These are phyloP conservation scores for Clamator glandarius DNA, from an alignment of 2,797 vertebrate species.

Conservation along the genomic window DNA sequence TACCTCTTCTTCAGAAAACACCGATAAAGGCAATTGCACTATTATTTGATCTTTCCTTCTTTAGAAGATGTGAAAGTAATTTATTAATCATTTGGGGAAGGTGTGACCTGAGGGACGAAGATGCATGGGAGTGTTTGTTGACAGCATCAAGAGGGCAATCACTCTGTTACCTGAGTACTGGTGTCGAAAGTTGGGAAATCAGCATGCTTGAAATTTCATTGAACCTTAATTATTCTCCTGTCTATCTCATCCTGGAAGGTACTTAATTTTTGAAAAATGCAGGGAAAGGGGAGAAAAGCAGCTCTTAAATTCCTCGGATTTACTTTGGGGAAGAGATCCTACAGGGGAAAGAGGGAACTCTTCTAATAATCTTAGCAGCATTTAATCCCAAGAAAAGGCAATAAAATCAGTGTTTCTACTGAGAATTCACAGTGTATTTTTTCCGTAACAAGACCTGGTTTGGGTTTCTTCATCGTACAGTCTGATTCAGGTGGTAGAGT, in stretches of 20 bases:
- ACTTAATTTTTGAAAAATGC: not conserved
- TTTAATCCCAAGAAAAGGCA: conserved; percentile 22
- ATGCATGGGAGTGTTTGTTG: not conserved
- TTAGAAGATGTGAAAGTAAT: conserved; percentile 43
- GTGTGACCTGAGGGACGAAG: conserved; percentile 17
- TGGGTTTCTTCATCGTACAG: conserved; percentile 47
- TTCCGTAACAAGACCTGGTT: conserved; percentile 13
- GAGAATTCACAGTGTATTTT: not conserved
- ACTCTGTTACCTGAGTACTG: fast-evolving
- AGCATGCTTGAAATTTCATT: not conserved
- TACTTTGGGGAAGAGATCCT: not conserved
- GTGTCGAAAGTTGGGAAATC: not conserved
- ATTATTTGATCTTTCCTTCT: not conserved
- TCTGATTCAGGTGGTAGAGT: conserved; percentile 59
- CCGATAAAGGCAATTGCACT: conserved; percentile 9
- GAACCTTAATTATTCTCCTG: not conserved
- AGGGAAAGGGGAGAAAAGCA: not conserved
- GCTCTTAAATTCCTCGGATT: not conserved
- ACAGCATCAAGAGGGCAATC: not conserved
- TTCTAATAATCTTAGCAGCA: not conserved
- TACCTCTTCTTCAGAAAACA: conserved; percentile 9
- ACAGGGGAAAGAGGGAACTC: not conserved
- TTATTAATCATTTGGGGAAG: not conserved
- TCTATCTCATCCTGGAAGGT: not conserved
- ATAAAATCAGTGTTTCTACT: conserved; percentile 15